Evolutionary conservation across 2,113 vertebrate genomes (phyloP).

Genomic region (Aythya baeri): DNA sequence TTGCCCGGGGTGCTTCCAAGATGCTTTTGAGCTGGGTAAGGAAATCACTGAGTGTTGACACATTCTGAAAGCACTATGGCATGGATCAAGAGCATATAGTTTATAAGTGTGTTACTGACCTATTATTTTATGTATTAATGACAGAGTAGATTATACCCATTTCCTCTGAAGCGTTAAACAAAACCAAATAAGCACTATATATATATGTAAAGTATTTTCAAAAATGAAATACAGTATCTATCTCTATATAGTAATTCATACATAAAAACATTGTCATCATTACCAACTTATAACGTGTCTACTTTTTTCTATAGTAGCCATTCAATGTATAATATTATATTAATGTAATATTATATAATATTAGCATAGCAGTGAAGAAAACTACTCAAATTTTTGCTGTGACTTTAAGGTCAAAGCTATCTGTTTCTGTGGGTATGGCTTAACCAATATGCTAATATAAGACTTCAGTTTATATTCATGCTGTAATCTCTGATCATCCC

Average conservation of each 20-base stretch:
- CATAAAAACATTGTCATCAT: neutral
- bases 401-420: neutral
- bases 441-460: neutral
- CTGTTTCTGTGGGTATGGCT: neutral
- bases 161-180: neutral
- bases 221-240: neutral
- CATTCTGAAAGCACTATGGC: conserved; percentile 61
- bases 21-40: conserved; percentile 72
- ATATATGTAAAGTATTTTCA: neutral
- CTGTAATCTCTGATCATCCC: neutral
- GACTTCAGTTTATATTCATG: neutral
- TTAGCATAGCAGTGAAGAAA: neutral
- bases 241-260: neutral
- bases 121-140: neutral
- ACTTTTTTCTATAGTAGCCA: conserved; percentile 14
- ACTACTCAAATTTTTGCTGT: neutral
- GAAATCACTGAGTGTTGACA: conserved; percentile 56
- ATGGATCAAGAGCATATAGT: conserved; percentile 19
- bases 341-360: neutral
- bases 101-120: neutral
- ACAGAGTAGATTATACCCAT: neutral
- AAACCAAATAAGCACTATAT: neutral
- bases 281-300: neutral
- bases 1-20: conserved; percentile 67
- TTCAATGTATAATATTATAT: conserved; percentile 63